Conservation (phyloP, 1,140 invertebrate species). For the Acyrthosiphon pisum region DNA sequence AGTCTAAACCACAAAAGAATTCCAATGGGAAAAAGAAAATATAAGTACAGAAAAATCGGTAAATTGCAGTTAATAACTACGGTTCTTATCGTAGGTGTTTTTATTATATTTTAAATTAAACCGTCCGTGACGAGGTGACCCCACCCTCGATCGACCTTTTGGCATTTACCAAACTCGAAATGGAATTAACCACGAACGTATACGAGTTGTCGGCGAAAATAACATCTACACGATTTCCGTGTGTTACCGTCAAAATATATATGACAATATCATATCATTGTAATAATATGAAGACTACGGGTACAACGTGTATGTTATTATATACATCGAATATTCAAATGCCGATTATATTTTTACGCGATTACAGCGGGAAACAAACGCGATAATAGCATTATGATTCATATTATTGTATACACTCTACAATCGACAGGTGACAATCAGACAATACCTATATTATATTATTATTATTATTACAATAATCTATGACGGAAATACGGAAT, state of each 20-base stretch:
- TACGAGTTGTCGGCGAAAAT: neutral
- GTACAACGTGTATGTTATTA: no score
- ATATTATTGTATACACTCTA: conserved; percentile 5
- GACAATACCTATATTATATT: neutral
- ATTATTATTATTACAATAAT: neutral
- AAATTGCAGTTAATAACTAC: neutral
- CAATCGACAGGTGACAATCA: neutral
- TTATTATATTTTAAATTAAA: conserved; percentile 31
- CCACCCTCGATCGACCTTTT: conserved; percentile 36
- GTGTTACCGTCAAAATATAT: neutral
- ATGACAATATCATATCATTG: neutral
- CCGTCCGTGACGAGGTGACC: neutral
- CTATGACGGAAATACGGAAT: neutral
- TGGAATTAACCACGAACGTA: neutral
- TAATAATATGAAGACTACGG: neutral
- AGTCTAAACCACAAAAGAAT: neutral
- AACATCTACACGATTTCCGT: no score
- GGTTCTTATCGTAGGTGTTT: neutral
- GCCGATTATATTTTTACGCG: neutral
- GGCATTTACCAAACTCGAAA: neutral
- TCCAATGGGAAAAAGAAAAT: neutral
- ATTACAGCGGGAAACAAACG: neutral
- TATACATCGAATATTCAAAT: neutral
- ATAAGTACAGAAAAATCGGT: neutral
- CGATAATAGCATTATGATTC: neutral